Evolutionary conservation across 2,113 vertebrate species (phyloP).

Genomic region (Percina caprodes): DNA sequence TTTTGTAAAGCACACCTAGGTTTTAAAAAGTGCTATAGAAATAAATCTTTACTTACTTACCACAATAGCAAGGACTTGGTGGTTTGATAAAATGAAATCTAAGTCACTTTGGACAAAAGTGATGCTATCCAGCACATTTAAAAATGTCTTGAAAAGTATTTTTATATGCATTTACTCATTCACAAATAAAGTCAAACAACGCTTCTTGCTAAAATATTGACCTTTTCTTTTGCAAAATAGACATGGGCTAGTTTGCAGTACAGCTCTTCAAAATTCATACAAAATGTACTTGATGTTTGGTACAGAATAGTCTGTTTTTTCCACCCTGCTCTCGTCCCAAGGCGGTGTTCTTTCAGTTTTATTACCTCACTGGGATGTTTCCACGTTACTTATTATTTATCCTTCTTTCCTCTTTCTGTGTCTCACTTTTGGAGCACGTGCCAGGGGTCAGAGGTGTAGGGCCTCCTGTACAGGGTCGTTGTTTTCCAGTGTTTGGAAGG

Average conservation of each 20-base stretch:
- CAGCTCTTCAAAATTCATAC: not conserved
- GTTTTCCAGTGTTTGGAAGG: conserved; percentile 81
- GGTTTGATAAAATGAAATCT: not conserved
- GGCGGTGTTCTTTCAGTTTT: not conserved
- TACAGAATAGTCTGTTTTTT: not conserved
- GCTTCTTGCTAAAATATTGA: not conserved
- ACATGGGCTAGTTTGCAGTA: not conserved
- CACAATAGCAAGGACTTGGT: not conserved
- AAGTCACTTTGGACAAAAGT: not conserved
- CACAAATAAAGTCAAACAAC: not conserved
- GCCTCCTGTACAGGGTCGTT: conserved; percentile 63
- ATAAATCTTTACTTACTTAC: not conserved
- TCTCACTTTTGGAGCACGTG: conserved; percentile 50
- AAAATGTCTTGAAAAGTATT: not conserved
- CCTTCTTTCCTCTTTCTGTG: not conserved
- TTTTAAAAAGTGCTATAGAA: no score
- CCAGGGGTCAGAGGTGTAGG: conserved; percentile 55
- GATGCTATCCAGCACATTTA: not conserved
- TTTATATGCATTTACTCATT: not conserved
- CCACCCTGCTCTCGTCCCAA: not conserved
- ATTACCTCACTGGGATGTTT: not conserved
- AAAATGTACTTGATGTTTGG: not conserved
- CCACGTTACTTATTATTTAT: not conserved
- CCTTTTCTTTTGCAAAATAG: not conserved
- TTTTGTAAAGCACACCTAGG: no score